These are phyloP conservation scores for Herpailurus yagouaroundi DNA, from an alignment of 2,113 vertebrate species.

Conservation along the genomic window DNA sequence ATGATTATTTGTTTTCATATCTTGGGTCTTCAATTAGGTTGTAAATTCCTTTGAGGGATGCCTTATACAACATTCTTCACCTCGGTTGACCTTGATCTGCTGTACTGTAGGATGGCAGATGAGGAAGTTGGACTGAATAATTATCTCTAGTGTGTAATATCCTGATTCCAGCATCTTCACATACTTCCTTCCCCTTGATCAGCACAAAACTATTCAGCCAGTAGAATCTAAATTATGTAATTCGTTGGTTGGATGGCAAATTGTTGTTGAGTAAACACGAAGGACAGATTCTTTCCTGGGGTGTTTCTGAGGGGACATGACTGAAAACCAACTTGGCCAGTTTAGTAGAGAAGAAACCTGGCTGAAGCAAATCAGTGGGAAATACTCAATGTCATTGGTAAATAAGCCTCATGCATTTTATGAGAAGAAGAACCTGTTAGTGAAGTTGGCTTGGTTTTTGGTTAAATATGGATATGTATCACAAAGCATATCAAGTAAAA, in stretches of 20 bases:
- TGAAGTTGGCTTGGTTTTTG: background rate
- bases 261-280: background rate
- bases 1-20: background rate
- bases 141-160: background rate
- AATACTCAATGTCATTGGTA: background rate
- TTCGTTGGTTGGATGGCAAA: background rate
- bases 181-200: background rate
- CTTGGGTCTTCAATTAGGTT: background rate
- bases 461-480: background rate
- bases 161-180: background rate
- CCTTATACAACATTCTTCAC: background rate
- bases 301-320: background rate
- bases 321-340: background rate
- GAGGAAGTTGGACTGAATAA: background rate
- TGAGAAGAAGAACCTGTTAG: background rate
- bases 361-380: background rate
- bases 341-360: background rate
- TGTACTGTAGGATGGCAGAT: background rate
- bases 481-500: background rate
- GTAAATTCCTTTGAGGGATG: slow-evolving; percentile 29
- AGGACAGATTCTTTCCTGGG: background rate
- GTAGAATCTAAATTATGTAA: background rate
- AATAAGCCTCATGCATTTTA: background rate
- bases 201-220: background rate
- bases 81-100: background rate